Evolutionary conservation across 2,113 vertebrate genomes (phyloP).

Genomic region (Lutjanus erythropterus): DNA sequence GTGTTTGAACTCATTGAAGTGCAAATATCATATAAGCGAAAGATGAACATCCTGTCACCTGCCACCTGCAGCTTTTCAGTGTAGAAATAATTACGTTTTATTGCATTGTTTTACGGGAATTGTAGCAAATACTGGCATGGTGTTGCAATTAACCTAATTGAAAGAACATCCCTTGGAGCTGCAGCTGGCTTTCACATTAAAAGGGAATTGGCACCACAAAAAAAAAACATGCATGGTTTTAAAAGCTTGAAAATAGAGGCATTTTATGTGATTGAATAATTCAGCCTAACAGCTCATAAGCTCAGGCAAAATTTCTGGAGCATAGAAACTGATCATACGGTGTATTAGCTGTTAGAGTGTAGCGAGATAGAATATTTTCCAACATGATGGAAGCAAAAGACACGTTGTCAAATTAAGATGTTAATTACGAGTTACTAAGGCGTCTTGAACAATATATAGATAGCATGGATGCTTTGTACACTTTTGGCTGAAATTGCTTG

Average conservation of each 20-base stretch:
- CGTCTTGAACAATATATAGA: no score
- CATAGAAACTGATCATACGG: conserved; percentile 8
- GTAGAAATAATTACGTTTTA: conserved; percentile 66
- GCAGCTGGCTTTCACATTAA: conserved; percentile 41
- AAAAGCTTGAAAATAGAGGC: conserved; percentile 60
- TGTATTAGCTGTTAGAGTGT: not conserved
- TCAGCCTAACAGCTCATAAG: conserved; percentile 39
- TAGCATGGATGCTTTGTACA: not conserved
- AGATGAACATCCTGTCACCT: conserved; percentile 36
- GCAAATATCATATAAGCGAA: not conserved
- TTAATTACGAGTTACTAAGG: no score
- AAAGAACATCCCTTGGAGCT: conserved; percentile 57
- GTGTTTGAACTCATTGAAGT: not conserved
- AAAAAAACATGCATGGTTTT: conserved; percentile 22
- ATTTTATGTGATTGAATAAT: conserved; percentile 65
- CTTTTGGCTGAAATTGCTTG: not conserved
- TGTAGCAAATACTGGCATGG: conserved; percentile 32
- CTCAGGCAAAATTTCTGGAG: conserved; percentile 11
- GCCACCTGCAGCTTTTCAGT: conserved; percentile 57
- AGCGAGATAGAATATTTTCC: not conserved
- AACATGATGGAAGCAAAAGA: not conserved
- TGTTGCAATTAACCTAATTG: conserved; percentile 62
- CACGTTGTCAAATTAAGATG: not conserved
- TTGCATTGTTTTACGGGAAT: conserved; percentile 62
- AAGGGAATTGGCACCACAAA: conserved; percentile 23